A percentile compares a stretch with the other conserved stretches of the same genome.
These are phyloP conservation scores for Ectropis crepuscularia DNA, from an alignment of 2,888 invertebrate genomes.

Conservation along the genomic window DNA sequence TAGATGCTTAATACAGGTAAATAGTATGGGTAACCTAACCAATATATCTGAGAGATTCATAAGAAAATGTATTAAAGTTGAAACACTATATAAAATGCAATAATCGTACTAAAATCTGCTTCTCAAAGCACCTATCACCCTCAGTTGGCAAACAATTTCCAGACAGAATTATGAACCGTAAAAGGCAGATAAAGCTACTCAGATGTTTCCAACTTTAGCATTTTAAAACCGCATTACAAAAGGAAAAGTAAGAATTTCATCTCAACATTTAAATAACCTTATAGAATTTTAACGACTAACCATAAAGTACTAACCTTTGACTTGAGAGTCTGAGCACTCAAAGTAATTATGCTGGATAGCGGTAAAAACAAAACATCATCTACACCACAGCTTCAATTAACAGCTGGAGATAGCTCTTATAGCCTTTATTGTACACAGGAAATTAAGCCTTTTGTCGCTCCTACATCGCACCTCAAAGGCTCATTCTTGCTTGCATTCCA, in stretches of 20 bases:
- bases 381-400: constrained; percentile 62
- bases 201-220: constrained; percentile 47
- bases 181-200: constrained; percentile 45
- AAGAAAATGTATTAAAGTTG: background rate
- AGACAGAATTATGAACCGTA: constrained; percentile 28
- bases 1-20: too few relatives aligned
- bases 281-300: constrained; percentile 62
- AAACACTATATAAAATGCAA: background rate
- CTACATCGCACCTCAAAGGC: constrained; percentile 51
- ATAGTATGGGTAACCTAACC: too few relatives aligned
- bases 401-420: constrained; percentile 49
- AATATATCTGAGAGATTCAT: background rate
- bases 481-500: constrained; percentile 57
- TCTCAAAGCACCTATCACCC: constrained; percentile 26
- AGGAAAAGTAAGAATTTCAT: constrained; percentile 47
- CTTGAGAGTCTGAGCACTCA: constrained; percentile 55
- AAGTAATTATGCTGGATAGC: constrained; percentile 59
- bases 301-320: constrained; percentile 58
- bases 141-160: constrained; percentile 25
- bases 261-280: constrained; percentile 58
- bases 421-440: constrained; percentile 60
- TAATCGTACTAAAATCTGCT: constrained; percentile 21
- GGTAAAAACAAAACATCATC: constrained; percentile 67
- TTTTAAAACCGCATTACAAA: constrained; percentile 50
- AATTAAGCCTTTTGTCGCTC: constrained; percentile 63